Conservation (phyloP, 2,113 vertebrate species). For the Bolborhynchus lineola region DNA sequence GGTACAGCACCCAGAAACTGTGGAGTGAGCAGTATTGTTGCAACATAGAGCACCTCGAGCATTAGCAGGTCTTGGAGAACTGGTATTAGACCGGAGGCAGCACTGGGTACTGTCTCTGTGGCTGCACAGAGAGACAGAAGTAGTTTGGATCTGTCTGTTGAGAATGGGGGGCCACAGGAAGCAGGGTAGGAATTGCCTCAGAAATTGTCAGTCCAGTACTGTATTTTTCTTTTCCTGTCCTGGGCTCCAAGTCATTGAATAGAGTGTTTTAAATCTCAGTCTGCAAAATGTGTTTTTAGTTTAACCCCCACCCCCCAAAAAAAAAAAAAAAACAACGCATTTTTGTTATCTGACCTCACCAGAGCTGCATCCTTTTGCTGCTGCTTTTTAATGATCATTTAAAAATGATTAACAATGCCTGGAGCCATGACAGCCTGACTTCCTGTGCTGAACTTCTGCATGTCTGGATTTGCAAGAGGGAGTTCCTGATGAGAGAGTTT, state of each 20-base stretch:
- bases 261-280: background rate
- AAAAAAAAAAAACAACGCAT: background rate
- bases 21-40: background rate
- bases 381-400: slow-evolving; percentile 70
- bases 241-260: background rate
- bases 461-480: slow-evolving; percentile 68
- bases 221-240: slow-evolving; percentile 3
- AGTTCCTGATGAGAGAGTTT: slow-evolving; percentile 38
- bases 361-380: slow-evolving; percentile 33
- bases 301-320: background rate
- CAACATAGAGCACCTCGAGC: background rate
- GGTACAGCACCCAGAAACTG: background rate
- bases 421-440: slow-evolving; percentile 64
- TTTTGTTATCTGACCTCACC: slow-evolving; percentile 70
- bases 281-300: slow-evolving; percentile 41
- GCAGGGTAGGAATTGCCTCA: background rate
- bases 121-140: background rate
- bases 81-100: background rate
- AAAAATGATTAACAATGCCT: slow-evolving; percentile 74
- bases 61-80: background rate
- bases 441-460: slow-evolving; percentile 64
- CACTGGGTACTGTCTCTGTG: background rate
- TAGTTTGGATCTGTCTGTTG: background rate
- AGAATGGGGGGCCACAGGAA: background rate
- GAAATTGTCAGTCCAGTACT: background rate